Evolutionary conservation across 2,797 vertebrate species (phyloP).

Genomic region (Salarias fasciatus): DNA sequence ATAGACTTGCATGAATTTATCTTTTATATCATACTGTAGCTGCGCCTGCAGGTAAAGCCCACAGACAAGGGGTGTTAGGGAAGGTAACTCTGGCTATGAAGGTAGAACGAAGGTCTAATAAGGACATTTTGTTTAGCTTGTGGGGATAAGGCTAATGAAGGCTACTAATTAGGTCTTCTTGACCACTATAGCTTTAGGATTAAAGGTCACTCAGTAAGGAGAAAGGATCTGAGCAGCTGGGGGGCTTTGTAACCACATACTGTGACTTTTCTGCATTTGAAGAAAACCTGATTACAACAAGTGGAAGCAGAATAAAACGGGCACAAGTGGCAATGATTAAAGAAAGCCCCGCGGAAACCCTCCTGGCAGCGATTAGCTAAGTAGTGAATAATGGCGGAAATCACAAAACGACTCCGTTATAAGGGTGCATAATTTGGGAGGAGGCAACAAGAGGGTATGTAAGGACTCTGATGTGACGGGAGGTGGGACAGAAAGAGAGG

Average conservation of each 20-base stretch:
- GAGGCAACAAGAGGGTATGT: constrained; percentile 1
- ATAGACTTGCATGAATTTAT: no score
- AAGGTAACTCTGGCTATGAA: not conserved
- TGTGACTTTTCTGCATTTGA: constrained; percentile 58
- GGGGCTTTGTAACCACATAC: constrained; percentile 49
- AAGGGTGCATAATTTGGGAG: constrained; percentile 1
- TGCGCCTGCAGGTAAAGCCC: not conserved
- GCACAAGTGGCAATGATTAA: constrained; percentile 37
- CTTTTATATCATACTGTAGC: no score
- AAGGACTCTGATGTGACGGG: constrained; percentile 11
- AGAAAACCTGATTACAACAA: constrained; percentile 50
- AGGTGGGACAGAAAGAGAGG: not conserved
- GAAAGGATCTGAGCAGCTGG: constrained; percentile 1
- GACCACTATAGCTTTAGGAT: not conserved
- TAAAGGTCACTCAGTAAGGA: constrained; percentile 35
- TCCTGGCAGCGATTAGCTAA: constrained; percentile 24
- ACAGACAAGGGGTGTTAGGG: no score
- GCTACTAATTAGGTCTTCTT: constrained; percentile 20
- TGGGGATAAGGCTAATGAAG: constrained; percentile 5
- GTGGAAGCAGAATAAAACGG: constrained; percentile 29
- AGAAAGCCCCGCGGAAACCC: constrained; percentile 2
- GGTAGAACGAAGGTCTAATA: not conserved
- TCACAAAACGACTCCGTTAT: constrained; percentile 13
- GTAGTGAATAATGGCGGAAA: constrained; percentile 11
- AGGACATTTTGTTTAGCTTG: constrained; percentile 9